Evolutionary conservation across 2,888 invertebrate species (phyloP).

Genomic region (Catocala sponsa): DNA sequence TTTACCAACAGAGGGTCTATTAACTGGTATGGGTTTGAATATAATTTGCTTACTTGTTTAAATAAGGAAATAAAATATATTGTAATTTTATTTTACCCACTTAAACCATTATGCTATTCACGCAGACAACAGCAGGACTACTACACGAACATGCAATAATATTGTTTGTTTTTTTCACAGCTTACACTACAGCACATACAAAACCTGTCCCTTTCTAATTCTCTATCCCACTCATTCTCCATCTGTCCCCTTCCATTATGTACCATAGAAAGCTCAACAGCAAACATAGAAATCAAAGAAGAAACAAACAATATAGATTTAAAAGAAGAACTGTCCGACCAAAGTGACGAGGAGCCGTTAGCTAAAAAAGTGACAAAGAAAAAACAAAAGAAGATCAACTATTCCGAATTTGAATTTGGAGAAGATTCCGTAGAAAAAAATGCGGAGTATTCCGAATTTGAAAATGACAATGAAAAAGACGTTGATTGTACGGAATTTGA

Average conservation of each 20-base stretch:
- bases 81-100: too few species aligned
- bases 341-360: conserved; percentile 43
- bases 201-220: conserved; percentile 32
- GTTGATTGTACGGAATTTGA: conserved; percentile 9
- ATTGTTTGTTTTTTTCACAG: conserved; percentile 38
- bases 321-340: neutral
- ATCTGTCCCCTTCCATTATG: conserved; percentile 14
- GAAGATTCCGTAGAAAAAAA: conserved; percentile 14
- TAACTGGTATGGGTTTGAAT: too few species aligned
- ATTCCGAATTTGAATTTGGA: conserved; percentile 13
- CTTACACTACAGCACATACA: conserved; percentile 45
- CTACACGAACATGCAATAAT: too few species aligned
- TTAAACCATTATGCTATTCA: too few species aligned
- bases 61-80: too few species aligned
- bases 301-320: conserved; percentile 9
- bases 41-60: too few species aligned
- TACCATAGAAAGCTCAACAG: neutral
- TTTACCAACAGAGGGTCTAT: too few species aligned
- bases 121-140: too few species aligned
- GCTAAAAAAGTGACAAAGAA: conserved; percentile 29
- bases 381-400: conserved; percentile 6
- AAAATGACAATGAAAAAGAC: conserved; percentile 2
- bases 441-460: conserved; percentile 11
- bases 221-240: conserved; percentile 22
- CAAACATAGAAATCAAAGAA: conserved; percentile 21